A percentile compares a stretch with the other conserved stretches of the same genome.
Evolutionary conservation across 2,888 invertebrate genomes (phyloP).

Genomic region (Phortica okadai): DNA sequence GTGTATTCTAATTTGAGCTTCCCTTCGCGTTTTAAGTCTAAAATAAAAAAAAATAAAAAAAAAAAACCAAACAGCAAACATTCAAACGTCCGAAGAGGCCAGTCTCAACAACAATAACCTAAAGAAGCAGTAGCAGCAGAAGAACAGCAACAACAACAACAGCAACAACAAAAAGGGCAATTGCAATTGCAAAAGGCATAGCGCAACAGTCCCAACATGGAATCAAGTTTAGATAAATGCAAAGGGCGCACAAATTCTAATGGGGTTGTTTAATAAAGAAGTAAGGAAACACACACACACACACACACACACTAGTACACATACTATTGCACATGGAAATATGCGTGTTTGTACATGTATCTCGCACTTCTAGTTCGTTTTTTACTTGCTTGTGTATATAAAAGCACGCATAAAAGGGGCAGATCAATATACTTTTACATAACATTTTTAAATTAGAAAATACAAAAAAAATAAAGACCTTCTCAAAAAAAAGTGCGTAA

Average conservation of each 20-base stretch:
- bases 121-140: background rate
- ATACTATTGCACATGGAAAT: background rate
- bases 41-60: background rate
- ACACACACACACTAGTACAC: background rate
- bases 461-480: constrained; percentile 15
- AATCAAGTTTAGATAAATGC: constrained; percentile 52
- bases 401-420: constrained; percentile 16
- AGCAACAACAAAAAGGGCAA: background rate
- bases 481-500: constrained; percentile 28
- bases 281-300: constrained; percentile 1
- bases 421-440: constrained; percentile 30
- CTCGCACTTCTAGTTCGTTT: constrained; percentile 5
- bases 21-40: background rate
- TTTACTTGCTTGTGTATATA: background rate
- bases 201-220: constrained; percentile 29
- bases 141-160: constrained; percentile 4
- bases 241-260: constrained; percentile 47
- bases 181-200: background rate
- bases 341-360: background rate
- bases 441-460: constrained; percentile 13
- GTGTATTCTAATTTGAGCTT: constrained; percentile 9
- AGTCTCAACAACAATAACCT: background rate
- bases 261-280: constrained; percentile 66
- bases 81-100: background rate
- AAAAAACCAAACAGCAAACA: background rate